These are phyloP conservation scores for Pipistrellus kuhlii DNA, from an alignment of 2,797 vertebrate genomes.

Conservation along the genomic window DNA sequence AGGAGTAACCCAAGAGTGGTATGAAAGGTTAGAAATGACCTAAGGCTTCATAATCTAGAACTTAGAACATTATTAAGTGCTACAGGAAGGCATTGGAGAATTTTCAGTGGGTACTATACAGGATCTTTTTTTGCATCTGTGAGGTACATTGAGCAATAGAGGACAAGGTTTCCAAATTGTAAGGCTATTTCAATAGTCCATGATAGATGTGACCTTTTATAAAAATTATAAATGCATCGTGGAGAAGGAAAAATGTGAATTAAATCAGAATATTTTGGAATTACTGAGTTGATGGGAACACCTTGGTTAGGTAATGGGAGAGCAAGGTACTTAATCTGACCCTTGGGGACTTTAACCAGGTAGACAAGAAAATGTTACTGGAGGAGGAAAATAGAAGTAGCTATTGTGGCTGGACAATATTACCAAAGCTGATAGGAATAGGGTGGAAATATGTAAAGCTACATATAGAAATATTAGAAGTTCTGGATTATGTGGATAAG, in stretches of 20 bases:
- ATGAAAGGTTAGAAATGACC: not conserved
- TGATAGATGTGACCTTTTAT: not conserved
- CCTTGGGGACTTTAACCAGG: not conserved
- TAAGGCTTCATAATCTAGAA: not conserved
- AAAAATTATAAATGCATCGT: not conserved
- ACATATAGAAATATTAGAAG: not conserved
- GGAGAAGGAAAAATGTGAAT: not conserved
- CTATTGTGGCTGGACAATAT: not conserved
- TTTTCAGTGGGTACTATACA: not conserved
- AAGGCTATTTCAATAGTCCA: not conserved
- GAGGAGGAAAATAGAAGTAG: not conserved
- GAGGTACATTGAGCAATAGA: not conserved
- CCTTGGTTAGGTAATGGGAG: not conserved
- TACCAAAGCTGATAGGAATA: not conserved
- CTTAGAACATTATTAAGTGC: not conserved
- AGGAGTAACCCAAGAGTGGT: not conserved
- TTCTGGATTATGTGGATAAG: not conserved
- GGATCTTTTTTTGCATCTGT: not conserved
- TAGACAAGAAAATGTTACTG: not conserved
- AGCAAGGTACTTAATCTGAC: not conserved
- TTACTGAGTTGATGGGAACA: not conserved
- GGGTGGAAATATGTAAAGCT: not conserved
- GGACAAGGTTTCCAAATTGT: not conserved
- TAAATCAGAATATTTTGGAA: constrained; percentile 17
- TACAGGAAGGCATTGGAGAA: not conserved